Conservation (phyloP, 2,888 invertebrate genomes). For the Bhutanitis thaidina region DNA sequence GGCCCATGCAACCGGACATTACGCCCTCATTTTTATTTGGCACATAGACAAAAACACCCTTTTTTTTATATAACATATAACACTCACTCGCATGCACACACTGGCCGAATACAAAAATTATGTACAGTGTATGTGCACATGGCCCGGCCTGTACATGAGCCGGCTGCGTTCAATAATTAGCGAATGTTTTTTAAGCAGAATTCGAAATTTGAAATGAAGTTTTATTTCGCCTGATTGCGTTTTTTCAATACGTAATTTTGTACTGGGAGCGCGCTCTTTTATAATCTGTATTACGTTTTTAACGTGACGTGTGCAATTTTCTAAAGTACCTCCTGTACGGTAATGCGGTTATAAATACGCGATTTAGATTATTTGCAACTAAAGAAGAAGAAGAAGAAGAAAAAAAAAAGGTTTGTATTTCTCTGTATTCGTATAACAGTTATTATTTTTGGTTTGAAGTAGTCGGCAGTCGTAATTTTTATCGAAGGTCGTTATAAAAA, state of each 20-base stretch:
- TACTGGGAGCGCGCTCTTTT: constrained; percentile 40
- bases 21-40: constrained; percentile 79
- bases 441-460: too few relatives aligned
- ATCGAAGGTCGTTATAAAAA: too few relatives aligned
- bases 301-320: constrained; percentile 28
- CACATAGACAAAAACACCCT: constrained; percentile 78
- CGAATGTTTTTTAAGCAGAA: constrained; percentile 71
- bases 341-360: too few relatives aligned
- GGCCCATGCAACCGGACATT: constrained; percentile 70
- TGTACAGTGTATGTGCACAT: constrained; percentile 35
- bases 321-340: constrained; percentile 23
- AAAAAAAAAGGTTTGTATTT: too few relatives aligned
- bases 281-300: constrained; percentile 29
- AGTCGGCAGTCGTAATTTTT: too few relatives aligned
- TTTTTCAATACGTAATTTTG: constrained; percentile 53
- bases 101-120: constrained; percentile 33
- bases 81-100: constrained; percentile 49
- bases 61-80: constrained; percentile 67
- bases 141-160: constrained; percentile 40
- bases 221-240: constrained; percentile 60
- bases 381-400: too few relatives aligned
- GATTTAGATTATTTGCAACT: too few relatives aligned
- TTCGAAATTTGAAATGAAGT: constrained; percentile 70
- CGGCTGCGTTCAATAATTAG: constrained; percentile 67
- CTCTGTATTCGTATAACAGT: too few relatives aligned